Base-by-base conservation (phyloP, 2,888 invertebrate genomes). In the Torymus texanus region DNA sequence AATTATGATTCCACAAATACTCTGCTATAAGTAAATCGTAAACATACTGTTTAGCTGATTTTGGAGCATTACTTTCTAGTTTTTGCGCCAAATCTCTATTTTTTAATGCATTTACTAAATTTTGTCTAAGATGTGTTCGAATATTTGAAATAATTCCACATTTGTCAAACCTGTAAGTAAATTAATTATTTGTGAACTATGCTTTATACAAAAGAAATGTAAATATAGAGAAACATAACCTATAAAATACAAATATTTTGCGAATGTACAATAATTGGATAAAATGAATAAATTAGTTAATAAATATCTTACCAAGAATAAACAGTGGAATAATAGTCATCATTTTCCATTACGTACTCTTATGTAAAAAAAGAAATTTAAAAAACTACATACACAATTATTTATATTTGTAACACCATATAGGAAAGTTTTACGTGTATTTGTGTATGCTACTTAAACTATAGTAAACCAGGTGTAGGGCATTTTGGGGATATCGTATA, bases 21-120 rank as follows among this genome's bases (percentile, higher is more conserved):
- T 90, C 90, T 0, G 90, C 90, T 78, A 90, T 84, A 8, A 90
- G 81, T 76, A 90, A 83, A 84, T 90, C 90, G 41, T 89, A 88
- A 55, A 90, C 84, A 51, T 90, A 90, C 65, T 90, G 90, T 65
- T 88, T 89, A 0, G 89, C 89, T 58, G 88, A 88, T 79, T 85
- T 89, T 3, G 85, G 85, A 41, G 77, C 79, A 51, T 67, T 80
- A 3, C 77, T 84, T 1, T 82, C 83, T 16, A 83, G 86, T 72
- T 83, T 87, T 18, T 89, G 76, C 29, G 83, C 81, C 10, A 85
- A 78, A 66, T 89, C 88, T 81, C 86, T 88, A 56, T 80, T 85
- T 81, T 88, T 88, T 53, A 90, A 83, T n/a, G 89, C 89, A 41
- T 87, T 88, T 53, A 90, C 87, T 74, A 90, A 84, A 83, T 89